These are phyloP conservation scores for Lucinisca nassula DNA, from an alignment of 2,888 invertebrate species.

Conservation along the genomic window DNA sequence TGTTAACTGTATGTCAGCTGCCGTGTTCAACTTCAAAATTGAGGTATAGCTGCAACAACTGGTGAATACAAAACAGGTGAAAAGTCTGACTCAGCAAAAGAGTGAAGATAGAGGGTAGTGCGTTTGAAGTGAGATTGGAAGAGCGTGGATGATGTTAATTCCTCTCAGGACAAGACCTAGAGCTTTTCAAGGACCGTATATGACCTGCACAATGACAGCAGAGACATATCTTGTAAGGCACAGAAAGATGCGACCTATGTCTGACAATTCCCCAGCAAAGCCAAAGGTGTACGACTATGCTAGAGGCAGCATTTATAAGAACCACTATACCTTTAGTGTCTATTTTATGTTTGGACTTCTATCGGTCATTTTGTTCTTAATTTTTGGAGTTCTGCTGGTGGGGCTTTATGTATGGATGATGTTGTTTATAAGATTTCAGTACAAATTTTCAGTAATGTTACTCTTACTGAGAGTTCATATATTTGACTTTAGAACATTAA, in stretches of 20 bases:
- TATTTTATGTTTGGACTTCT: conserved; percentile 30
- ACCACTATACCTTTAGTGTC: conserved; percentile 31
- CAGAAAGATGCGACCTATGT: background rate
- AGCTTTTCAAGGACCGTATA: conserved; percentile 45
- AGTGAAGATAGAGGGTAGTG: too few relatives aligned
- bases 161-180: conserved; percentile 23
- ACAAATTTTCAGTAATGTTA: conserved; percentile 38
- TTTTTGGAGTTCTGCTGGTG: conserved; percentile 4
- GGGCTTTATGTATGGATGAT: conserved; percentile 25
- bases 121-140: too few relatives aligned
- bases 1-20: too few relatives aligned
- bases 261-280: background rate
- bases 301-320: conserved; percentile 34
- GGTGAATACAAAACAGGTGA: too few relatives aligned
- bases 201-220: conserved; percentile 45
- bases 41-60: too few relatives aligned
- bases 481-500: conserved; percentile 44
- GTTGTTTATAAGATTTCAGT: conserved; percentile 50
- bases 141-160: background rate
- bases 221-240: conserved; percentile 32
- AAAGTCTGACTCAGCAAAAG: too few relatives aligned
- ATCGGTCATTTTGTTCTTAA: conserved; percentile 15
- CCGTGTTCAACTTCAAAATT: too few relatives aligned
- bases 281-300: conserved; percentile 7
- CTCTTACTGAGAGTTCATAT: conserved; percentile 37